These are phyloP conservation scores for Heliconius hermathena DNA, from an alignment of 1,140 invertebrate species.

Conservation along the genomic window DNA sequence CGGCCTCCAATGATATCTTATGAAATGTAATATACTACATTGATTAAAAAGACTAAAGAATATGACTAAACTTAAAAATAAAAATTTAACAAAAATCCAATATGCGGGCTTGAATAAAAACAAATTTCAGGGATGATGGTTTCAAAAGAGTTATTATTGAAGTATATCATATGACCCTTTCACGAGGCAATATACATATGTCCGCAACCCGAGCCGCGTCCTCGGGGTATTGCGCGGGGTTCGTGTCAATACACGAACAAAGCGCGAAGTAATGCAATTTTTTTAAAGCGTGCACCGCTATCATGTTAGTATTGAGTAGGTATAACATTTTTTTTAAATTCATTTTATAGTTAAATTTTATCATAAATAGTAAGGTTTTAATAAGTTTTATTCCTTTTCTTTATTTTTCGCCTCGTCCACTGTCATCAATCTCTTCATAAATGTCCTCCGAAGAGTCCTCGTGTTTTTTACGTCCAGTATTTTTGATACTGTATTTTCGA, in stretches of 20 bases:
- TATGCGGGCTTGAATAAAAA: slow-evolving; percentile 41
- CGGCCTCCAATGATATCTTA: no score
- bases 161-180: slow-evolving; percentile 49
- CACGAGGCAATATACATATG: slow-evolving; percentile 38
- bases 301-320: not conserved
- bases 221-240: slow-evolving; percentile 31
- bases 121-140: slow-evolving; percentile 32
- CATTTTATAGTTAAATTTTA: no score
- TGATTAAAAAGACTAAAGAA: not conserved
- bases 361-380: no score
- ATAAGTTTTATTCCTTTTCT: no score
- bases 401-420: no score
- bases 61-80: not conserved
- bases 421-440: no score
- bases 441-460: no score
- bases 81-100: not conserved
- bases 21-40: not conserved
- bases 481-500: no score
- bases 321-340: not conserved
- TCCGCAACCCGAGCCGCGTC: slow-evolving; percentile 40
- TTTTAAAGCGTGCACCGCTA: slow-evolving; percentile 31
- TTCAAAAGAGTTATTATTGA: slow-evolving; percentile 43
- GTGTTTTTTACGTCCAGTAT: no score
- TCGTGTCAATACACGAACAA: slow-evolving; percentile 50
- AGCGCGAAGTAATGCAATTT: slow-evolving; percentile 48